Conservation (phyloP, 2,113 vertebrate genomes). For the Takifugu bimaculatus region DNA sequence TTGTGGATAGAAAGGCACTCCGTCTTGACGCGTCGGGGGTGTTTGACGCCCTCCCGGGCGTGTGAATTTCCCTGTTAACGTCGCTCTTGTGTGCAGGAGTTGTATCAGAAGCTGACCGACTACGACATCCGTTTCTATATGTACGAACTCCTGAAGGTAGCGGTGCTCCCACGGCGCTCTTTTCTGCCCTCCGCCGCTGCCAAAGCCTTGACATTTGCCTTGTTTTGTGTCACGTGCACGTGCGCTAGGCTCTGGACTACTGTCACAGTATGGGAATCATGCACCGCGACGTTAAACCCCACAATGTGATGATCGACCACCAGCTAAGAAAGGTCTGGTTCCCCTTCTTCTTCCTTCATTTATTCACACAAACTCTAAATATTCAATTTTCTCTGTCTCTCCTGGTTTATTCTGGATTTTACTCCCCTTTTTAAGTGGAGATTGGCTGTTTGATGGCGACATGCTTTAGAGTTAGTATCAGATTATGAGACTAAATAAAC, state of each 20-base stretch:
- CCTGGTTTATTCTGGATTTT: constrained; percentile 3
- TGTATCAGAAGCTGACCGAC: constrained; percentile 98
- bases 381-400: constrained; percentile 9
- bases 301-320: constrained; percentile 99
- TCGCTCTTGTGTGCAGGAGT: constrained; percentile 79
- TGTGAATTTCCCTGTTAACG: neutral
- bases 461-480: constrained; percentile 2
- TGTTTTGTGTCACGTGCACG: neutral
- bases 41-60: too few species aligned
- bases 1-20: too few species aligned
- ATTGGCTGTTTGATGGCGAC: neutral
- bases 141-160: constrained; percentile 99
- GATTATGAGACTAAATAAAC: too few species aligned
- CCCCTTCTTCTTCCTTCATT: constrained; percentile 4
- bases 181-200: too few species aligned
- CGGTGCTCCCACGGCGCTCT: constrained; percentile 16
- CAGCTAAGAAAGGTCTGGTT: constrained; percentile 93
- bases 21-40: too few species aligned
- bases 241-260: constrained; percentile 92
- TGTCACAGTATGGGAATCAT: constrained; percentile 99
- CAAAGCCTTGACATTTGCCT: too few species aligned
- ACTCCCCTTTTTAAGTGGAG: neutral
- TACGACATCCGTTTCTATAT: constrained; percentile 99
- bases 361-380: constrained; percentile 2
- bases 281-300: constrained; percentile 98